Evolutionary conservation across 1,140 invertebrate species (phyloP).

Genomic region (Ladona fulva): DNA sequence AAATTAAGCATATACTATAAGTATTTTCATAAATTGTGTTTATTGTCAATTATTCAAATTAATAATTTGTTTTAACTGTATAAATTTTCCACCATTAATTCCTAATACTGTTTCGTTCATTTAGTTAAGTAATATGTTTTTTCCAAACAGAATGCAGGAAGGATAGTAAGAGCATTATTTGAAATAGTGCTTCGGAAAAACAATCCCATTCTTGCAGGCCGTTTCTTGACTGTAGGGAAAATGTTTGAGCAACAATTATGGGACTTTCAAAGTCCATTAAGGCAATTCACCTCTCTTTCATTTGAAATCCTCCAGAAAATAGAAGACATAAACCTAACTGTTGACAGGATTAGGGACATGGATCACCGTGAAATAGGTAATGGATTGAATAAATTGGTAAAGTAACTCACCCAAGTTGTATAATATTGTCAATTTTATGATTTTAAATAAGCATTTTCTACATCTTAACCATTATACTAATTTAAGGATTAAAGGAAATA

Average conservation of each 20-base stretch:
- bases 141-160: conserved; percentile 65
- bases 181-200: conserved; percentile 85
- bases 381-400: no score
- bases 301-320: conserved; percentile 73
- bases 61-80: no score
- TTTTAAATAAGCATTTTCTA: no score
- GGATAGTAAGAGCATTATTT: conserved; percentile 87
- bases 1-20: neutral
- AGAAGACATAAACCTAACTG: conserved; percentile 60
- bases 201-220: conserved; percentile 77
- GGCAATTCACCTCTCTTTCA: conserved; percentile 75
- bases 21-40: neutral
- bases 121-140: conserved; percentile 15
- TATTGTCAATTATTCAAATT: no score
- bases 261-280: conserved; percentile 75
- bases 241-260: conserved; percentile 86
- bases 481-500: no score
- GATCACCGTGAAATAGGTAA: conserved; percentile 73
- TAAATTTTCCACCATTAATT: no score
- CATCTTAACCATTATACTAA: no score
- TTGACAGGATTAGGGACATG: conserved; percentile 78
- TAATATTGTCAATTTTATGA: no score
- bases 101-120: no score
- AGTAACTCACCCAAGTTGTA: no score
- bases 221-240: conserved; percentile 74